A percentile compares a stretch with the other conserved stretches of the same genome.
phyloP scores from a whole-genome alignment of 2,113 vertebrate species.

The Cacatua alba region DNA sequence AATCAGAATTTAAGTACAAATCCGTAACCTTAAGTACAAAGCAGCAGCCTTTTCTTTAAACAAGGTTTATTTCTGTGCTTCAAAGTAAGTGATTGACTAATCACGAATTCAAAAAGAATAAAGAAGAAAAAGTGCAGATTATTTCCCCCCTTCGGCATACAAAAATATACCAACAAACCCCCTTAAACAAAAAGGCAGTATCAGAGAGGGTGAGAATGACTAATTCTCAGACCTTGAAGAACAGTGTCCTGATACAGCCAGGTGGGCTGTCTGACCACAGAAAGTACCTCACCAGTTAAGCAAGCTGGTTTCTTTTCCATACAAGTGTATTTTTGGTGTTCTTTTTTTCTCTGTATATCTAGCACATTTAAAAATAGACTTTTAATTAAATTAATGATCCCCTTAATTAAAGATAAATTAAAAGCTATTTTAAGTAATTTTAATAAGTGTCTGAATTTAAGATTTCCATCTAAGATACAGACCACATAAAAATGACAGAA shows the following conservation, averaged over 20 bases:
- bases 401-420: background rate
- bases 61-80: background rate
- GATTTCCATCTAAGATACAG: background rate
- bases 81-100: background rate
- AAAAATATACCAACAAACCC: background rate
- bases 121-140: background rate
- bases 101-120: background rate
- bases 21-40: background rate
- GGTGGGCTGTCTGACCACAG: slow-evolving; percentile 29
- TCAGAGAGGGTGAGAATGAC: background rate
- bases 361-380: background rate
- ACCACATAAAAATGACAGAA: background rate
- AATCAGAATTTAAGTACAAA: background rate
- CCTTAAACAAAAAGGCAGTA: background rate
- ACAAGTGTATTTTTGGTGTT: background rate
- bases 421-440: background rate
- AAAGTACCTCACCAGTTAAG: background rate
- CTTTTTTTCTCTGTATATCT: background rate
- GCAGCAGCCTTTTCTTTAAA: background rate
- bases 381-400: background rate
- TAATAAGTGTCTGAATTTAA: background rate
- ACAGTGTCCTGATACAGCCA: background rate
- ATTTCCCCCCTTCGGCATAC: background rate
- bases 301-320: background rate
- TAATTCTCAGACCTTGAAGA: background rate